Evolutionary conservation across 2,888 invertebrate genomes (phyloP).

Genomic region (Platycnemis pennipes): DNA sequence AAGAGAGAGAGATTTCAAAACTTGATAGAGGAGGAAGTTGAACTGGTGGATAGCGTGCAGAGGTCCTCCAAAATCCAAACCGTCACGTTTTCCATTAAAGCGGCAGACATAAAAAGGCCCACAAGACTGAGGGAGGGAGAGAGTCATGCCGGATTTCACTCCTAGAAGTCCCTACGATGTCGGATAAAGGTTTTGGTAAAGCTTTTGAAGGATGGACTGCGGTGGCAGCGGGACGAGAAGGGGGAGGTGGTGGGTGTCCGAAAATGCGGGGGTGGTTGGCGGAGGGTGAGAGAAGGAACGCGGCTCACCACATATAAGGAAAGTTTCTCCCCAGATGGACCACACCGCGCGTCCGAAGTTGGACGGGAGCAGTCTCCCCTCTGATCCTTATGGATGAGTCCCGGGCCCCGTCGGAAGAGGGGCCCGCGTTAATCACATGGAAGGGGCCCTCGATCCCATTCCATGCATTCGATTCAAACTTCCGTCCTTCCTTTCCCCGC

Average conservation of each 20-base stretch:
- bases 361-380: neutral
- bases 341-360: neutral
- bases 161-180: neutral
- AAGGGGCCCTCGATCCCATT: neutral
- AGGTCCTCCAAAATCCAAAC: neutral
- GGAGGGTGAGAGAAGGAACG: neutral
- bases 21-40: neutral
- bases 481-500: neutral
- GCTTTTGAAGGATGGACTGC: neutral
- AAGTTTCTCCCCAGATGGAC: neutral
- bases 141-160: neutral
- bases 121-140: neutral
- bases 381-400: slow-evolving; percentile 22
- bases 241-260: neutral
- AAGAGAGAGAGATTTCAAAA: neutral
- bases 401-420: neutral
- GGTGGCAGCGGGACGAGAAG: no score
- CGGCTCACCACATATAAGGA: neutral
- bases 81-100: slow-evolving; percentile 22
- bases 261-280: neutral
- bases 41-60: neutral
- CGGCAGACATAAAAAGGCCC: neutral
- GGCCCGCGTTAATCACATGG: neutral
- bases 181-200: neutral
- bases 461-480: neutral